phyloP scores from a whole-genome alignment of 1,140 invertebrate species.

The Bicyclus anynana region DNA sequence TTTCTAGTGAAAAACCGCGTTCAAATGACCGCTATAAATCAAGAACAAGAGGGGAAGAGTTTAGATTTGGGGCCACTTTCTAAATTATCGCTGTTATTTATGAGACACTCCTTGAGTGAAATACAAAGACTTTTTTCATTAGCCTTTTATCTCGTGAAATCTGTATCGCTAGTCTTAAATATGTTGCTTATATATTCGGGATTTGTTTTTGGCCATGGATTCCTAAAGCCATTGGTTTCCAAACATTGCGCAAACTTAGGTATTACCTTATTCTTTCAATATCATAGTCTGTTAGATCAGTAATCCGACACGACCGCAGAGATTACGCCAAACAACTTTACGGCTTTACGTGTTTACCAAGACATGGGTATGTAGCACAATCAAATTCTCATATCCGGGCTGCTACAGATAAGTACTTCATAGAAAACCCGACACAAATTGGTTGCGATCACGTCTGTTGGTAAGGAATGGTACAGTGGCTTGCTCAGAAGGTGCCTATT shows the following conservation, averaged over 20 bases:
- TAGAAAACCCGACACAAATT: too few species aligned
- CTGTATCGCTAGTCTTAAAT: neutral
- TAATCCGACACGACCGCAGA: neutral
- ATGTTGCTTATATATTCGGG: neutral
- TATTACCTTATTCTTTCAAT: neutral
- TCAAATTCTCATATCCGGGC: neutral
- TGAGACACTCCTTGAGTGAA: neutral
- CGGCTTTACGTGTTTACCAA: too few species aligned
- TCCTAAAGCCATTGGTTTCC: neutral
- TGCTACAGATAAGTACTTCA: too few species aligned
- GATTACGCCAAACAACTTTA: neutral
- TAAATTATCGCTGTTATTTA: slow-evolving; percentile 6
- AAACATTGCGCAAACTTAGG: neutral
- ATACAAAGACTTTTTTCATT: neutral
- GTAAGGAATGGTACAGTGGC: too few species aligned
- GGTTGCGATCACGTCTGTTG: too few species aligned
- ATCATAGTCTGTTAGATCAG: neutral
- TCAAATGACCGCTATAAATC: slow-evolving; percentile 5
- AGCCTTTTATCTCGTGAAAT: neutral
- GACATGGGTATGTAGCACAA: neutral
- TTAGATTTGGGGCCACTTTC: neutral
- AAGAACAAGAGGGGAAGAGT: slow-evolving; percentile 3
- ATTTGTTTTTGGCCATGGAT: neutral
- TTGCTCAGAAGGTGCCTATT: too few species aligned
- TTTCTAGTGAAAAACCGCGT: neutral